Evolutionary conservation across 1,140 invertebrate genomes (phyloP).

Genomic region (Drosophila nigromelanica): DNA sequence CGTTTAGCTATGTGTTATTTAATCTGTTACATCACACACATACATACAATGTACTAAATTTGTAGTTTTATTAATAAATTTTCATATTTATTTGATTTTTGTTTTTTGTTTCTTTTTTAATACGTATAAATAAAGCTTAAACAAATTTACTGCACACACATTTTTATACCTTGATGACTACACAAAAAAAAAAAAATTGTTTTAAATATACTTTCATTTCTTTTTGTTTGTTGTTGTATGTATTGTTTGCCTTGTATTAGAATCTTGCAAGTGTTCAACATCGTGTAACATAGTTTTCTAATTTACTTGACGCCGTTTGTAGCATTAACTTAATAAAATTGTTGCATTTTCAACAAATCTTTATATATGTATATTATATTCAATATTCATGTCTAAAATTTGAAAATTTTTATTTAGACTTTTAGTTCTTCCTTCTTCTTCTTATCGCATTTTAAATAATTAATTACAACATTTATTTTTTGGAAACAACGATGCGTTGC

Average conservation of each 20-base stretch:
- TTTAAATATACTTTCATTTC: conserved; percentile 39
- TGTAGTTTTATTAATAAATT: conserved; percentile 42
- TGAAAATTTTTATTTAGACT: conserved; percentile 40
- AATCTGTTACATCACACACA: conserved; percentile 52
- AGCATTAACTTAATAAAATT: conserved; percentile 65
- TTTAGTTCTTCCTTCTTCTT: conserved; percentile 4
- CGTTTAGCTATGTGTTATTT: conserved; percentile 29
- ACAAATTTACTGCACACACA: conserved; percentile 79
- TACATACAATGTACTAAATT: conserved; percentile 46
- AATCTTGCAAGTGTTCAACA: conserved; percentile 73
- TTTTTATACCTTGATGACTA: conserved; percentile 63
- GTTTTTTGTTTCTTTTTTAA: conserved; percentile 37
- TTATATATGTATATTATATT: conserved; percentile 34
- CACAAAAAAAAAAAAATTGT: conserved; percentile 66
- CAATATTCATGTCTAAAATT: conserved; percentile 42
- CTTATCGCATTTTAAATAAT: conserved; percentile 49
- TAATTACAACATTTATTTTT: conserved; percentile 75
- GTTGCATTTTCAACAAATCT: conserved; percentile 23
- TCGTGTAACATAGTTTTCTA: conserved; percentile 63
- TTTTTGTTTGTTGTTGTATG: conserved; percentile 32
- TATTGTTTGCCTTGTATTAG: conserved; percentile 46
- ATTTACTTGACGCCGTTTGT: conserved; percentile 50
- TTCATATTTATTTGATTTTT: conserved; percentile 58
- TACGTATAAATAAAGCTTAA: conserved; percentile 81
- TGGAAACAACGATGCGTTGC: conserved; percentile 18